Conservation (phyloP, 2,113 vertebrate genomes). For the Clarias macrocephalus region DNA sequence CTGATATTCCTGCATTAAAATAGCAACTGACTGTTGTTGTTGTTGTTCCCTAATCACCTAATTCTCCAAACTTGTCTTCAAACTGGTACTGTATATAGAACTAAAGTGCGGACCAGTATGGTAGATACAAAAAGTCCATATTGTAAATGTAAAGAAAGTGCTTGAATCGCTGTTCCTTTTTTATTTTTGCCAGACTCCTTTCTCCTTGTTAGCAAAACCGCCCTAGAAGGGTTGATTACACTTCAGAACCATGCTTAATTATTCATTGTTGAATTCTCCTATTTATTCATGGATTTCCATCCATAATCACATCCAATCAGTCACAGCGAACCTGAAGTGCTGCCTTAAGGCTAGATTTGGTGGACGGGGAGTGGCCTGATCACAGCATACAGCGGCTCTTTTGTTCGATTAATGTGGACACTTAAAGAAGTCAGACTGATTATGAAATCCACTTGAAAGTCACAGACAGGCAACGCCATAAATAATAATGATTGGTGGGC, state of each 20-base stretch:
- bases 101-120: neutral
- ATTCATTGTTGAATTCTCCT: slow-evolving; percentile 32
- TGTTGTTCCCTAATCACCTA: too few relatives aligned
- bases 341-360: slow-evolving; percentile 42
- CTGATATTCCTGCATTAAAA: too few relatives aligned
- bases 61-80: too few relatives aligned
- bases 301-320: slow-evolving; percentile 48
- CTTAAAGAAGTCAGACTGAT: slow-evolving; percentile 30
- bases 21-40: too few relatives aligned
- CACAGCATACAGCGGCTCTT: slow-evolving; percentile 35
- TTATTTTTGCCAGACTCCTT: neutral
- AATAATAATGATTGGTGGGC: neutral
- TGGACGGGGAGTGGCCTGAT: slow-evolving; percentile 7
- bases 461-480: neutral
- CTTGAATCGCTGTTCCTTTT: neutral
- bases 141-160: neutral
- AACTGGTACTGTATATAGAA: neutral
- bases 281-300: slow-evolving; percentile 37
- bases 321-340: slow-evolving; percentile 31
- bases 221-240: neutral
- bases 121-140: neutral
- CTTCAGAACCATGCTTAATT: slow-evolving; percentile 17
- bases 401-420: slow-evolving; percentile 48
- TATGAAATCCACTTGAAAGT: slow-evolving; percentile 36
- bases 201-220: neutral